A percentile compares a stretch with the other conserved stretches of the same genome.
phyloP scores from a whole-genome alignment of 2,797 vertebrate genomes.

The Echeneis naucrates region DNA sequence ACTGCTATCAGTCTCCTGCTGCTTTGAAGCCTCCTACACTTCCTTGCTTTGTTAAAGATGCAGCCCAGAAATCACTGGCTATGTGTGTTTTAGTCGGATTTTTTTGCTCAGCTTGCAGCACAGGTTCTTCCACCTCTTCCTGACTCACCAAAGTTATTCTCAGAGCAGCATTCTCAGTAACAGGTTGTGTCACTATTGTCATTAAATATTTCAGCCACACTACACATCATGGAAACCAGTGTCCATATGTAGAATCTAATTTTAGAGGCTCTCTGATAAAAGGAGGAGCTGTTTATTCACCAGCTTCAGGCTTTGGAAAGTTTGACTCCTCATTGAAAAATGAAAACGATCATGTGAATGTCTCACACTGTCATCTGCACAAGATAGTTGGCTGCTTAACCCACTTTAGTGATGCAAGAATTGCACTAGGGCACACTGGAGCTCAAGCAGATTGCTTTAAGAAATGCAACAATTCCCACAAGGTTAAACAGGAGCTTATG shows the following conservation, averaged over 20 bases:
- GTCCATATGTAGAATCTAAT: constrained; percentile 2
- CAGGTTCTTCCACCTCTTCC: constrained; percentile 73
- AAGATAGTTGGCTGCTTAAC: constrained; percentile 16
- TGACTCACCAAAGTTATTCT: constrained; percentile 47
- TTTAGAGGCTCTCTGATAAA: constrained; percentile 14
- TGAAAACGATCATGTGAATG: background rate
- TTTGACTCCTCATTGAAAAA: background rate
- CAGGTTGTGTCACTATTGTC: constrained; percentile 37
- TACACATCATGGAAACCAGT: background rate
- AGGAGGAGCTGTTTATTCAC: background rate
- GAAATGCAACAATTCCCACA: background rate
- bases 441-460: background rate
- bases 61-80: background rate
- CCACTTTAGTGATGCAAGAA: constrained; percentile 31
- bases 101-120: constrained; percentile 49
- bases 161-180: constrained; percentile 30
- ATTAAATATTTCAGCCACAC: background rate
- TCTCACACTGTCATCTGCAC: constrained; percentile 15
- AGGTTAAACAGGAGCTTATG: background rate
- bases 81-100: constrained; percentile 7
- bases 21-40: background rate
- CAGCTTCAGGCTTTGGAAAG: background rate
- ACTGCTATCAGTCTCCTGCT: background rate
- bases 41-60: constrained; percentile 19
- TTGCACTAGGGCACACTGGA: background rate